Conservation (phyloP, 2,797 vertebrate species). For the Gadopsis marmoratus region DNA sequence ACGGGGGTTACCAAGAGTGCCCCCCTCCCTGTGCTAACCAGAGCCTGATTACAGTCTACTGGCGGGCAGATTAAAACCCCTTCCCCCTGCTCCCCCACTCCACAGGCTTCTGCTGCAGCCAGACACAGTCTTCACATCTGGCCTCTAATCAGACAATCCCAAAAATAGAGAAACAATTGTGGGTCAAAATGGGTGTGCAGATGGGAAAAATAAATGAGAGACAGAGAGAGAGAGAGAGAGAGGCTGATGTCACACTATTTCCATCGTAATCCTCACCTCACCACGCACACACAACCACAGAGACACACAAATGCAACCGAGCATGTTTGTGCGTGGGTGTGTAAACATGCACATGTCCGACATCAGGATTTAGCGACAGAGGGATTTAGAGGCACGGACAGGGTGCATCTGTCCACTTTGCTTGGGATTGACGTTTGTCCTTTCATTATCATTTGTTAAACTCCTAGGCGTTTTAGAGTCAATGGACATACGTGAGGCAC, state of each 20-base stretch:
- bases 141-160: conserved; percentile 78
- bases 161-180: conserved; percentile 79
- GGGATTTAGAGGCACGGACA: conserved; percentile 53
- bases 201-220: conserved; percentile 46
- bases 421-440: conserved; percentile 49
- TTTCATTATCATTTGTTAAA: conserved; percentile 52
- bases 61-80: conserved; percentile 74
- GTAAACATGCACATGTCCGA: conserved; percentile 24
- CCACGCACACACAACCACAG: neutral
- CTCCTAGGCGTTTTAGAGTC: neutral
- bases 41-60: conserved; percentile 75
- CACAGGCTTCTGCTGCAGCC: conserved; percentile 57
- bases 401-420: conserved; percentile 42
- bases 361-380: conserved; percentile 42
- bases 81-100: conserved; percentile 43
- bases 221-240: conserved; percentile 28
- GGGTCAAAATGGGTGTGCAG: conserved; percentile 67
- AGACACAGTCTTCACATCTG: conserved; percentile 79
- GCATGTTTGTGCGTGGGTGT: conserved; percentile 7
- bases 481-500: conserved; percentile 6
- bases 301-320: neutral
- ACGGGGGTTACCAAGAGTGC: conserved; percentile 10
- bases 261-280: conserved; percentile 31
- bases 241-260: conserved; percentile 33
- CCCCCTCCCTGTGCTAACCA: conserved; percentile 36